These are phyloP conservation scores for Siniperca undulata DNA, from an alignment of 2,797 vertebrate species.

Conservation along the genomic window DNA sequence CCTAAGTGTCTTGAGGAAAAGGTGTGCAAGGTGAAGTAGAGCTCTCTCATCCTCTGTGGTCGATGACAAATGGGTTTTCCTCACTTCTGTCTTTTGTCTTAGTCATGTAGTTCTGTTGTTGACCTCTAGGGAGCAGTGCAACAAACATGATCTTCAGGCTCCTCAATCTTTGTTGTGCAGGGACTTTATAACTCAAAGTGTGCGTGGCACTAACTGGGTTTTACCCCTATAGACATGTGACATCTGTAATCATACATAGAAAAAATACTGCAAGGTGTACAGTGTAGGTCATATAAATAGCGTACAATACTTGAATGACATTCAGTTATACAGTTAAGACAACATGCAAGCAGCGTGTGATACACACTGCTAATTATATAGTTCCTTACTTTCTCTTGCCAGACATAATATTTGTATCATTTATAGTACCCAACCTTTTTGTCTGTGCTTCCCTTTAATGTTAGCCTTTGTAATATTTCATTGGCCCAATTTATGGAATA, in stretches of 20 bases:
- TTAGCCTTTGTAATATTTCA: not conserved
- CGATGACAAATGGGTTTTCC: conserved; percentile 58
- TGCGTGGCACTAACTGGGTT: not conserved
- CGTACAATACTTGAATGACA: not conserved
- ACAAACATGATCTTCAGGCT: conserved; percentile 12
- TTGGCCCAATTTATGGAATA: not conserved
- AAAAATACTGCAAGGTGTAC: not conserved
- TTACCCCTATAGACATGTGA: not conserved
- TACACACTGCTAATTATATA: not conserved
- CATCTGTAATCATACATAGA: not conserved
- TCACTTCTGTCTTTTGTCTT: not conserved
- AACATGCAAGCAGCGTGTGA: not conserved
- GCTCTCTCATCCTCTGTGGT: conserved; percentile 37
- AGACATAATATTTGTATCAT: not conserved
- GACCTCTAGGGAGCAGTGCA: conserved; percentile 62
- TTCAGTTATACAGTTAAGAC: not conserved
- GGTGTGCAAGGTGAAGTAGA: conserved; percentile 52
- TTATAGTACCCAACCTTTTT: not conserved
- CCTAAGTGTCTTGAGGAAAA: conserved; percentile 63
- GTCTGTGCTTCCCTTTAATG: not conserved
- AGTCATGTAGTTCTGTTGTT: conserved; percentile 33
- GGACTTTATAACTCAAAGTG: not conserved
- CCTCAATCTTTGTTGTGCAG: not conserved
- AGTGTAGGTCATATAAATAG: not conserved
- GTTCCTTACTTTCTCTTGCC: not conserved